Conservation (phyloP, 2,888 invertebrate species). For the Molorchus minor region DNA sequence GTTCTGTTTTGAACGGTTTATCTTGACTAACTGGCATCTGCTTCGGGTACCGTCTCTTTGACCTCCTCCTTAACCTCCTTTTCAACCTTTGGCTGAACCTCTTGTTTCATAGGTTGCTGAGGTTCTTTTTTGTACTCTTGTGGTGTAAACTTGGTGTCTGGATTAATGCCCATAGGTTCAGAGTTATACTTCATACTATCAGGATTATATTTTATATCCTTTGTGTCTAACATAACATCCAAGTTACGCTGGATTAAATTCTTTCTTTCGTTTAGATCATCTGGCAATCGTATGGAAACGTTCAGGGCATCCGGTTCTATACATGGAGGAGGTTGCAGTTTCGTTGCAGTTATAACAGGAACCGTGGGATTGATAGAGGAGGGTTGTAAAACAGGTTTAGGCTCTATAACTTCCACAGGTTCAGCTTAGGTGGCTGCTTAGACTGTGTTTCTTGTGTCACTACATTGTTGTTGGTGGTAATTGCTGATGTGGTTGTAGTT, state of each 20-base stretch:
- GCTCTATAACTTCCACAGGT: constrained; percentile 18
- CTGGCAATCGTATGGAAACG: constrained; percentile 60
- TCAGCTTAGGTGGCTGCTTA: constrained; percentile 28
- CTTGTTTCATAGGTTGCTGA: constrained; percentile 49
- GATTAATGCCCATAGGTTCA: constrained; percentile 39
- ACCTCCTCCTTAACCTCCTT: constrained; percentile 51
- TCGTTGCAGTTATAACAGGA: constrained; percentile 49
- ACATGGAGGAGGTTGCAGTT: constrained; percentile 35
- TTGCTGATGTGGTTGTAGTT: constrained; percentile 23
- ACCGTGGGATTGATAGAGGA: constrained; percentile 37
- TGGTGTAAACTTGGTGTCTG: constrained; percentile 28
- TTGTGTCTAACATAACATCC: constrained; percentile 47
- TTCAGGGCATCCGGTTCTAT: constrained; percentile 56
- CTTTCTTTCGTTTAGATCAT: constrained; percentile 61
- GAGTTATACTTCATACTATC: constrained; percentile 43
- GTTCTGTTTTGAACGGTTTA: constrained; percentile 67
- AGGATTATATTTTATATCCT: constrained; percentile 48
- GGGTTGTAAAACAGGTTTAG: constrained; percentile 11
- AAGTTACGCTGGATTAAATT: constrained; percentile 59
- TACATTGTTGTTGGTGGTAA: constrained; percentile 29
- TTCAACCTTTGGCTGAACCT: constrained; percentile 42
- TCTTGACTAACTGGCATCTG: constrained; percentile 46
- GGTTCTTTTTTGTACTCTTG: constrained; percentile 50
- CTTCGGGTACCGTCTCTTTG: constrained; percentile 48
- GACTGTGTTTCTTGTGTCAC: constrained; percentile 25